phyloP scores from a whole-genome alignment of 1,140 invertebrate species.

The Drosophila takahashii region DNA sequence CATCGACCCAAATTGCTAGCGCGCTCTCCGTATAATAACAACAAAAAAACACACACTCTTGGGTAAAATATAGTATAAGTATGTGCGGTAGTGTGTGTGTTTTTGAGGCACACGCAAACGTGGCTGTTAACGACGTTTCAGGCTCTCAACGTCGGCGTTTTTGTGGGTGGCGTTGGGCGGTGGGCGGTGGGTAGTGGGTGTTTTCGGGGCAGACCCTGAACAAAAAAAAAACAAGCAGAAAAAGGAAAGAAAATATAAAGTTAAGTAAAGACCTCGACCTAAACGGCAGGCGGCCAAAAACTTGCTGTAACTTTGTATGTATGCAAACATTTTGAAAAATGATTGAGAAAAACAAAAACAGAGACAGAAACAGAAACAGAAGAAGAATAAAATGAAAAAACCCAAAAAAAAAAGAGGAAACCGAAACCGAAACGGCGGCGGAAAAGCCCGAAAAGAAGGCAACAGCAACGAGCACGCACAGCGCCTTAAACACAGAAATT shows the following conservation, averaged over 20 bases:
- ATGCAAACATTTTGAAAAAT: slow-evolving; percentile 56
- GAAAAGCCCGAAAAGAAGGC: slow-evolving; percentile 16
- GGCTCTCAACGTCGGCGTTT: slow-evolving; percentile 59
- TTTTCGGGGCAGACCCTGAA: slow-evolving; percentile 48
- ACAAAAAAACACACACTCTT: slow-evolving; percentile 60
- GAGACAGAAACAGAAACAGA: slow-evolving; percentile 37
- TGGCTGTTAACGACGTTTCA: slow-evolving; percentile 78
- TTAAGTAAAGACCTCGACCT: slow-evolving; percentile 73
- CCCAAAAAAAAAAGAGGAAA: slow-evolving; percentile 19
- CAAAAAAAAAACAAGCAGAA: slow-evolving; percentile 5
- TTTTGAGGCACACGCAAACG: slow-evolving; percentile 69
- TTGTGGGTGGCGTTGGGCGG: slow-evolving; percentile 35
- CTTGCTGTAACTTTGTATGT: slow-evolving; percentile 19
- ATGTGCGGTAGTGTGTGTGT: slow-evolving; percentile 25
- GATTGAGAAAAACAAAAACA: slow-evolving; percentile 56
- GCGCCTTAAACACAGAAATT: slow-evolving; percentile 64
- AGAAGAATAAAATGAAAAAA: background rate
- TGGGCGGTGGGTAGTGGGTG: slow-evolving; percentile 11
- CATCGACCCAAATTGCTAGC: slow-evolving; percentile 82
- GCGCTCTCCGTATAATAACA: slow-evolving; percentile 59
- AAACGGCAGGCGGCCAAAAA: slow-evolving; percentile 78
- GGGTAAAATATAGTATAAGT: slow-evolving; percentile 37
- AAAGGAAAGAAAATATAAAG: slow-evolving; percentile 47
- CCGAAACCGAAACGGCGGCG: slow-evolving; percentile 18
- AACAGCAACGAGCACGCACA: slow-evolving; percentile 37